These are phyloP conservation scores for Yoshiicerus persimilis DNA, from an alignment of 1,140 invertebrate genomes.

Conservation along the genomic window DNA sequence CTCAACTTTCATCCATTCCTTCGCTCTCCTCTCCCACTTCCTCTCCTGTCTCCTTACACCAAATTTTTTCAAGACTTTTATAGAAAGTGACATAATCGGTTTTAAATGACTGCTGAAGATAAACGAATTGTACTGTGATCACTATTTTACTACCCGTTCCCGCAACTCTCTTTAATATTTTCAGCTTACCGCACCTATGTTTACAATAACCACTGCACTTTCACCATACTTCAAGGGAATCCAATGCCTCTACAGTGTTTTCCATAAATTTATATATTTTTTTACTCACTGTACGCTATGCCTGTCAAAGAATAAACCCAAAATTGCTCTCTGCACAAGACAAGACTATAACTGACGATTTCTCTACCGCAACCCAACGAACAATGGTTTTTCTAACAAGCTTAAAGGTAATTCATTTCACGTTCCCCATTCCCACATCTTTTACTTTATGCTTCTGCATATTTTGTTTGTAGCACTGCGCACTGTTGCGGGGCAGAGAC, in stretches of 20 bases:
- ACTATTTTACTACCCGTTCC: not conserved
- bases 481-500: too few relatives aligned
- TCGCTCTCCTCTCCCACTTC: not conserved
- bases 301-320: not conserved
- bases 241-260: too few relatives aligned
- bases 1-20: not conserved
- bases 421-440: not conserved
- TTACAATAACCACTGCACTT: not conserved
- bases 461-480: too few relatives aligned
- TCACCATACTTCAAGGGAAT: too few relatives aligned
- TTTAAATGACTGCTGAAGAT: slow-evolving; percentile 21
- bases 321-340: not conserved
- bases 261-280: too few relatives aligned
- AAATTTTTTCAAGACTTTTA: not conserved
- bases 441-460: not conserved
- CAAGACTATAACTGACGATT: not conserved
- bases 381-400: not conserved
- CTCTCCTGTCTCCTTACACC: not conserved
- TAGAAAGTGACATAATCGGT: slow-evolving; percentile 34
- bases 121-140: not conserved
- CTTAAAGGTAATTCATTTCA: not conserved
- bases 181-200: too few relatives aligned
- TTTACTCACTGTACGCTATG: not conserved
- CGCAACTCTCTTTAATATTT: too few relatives aligned
- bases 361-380: not conserved